These are phyloP conservation scores for Myzus persicae DNA, from an alignment of 1,140 invertebrate genomes.

Conservation along the genomic window DNA sequence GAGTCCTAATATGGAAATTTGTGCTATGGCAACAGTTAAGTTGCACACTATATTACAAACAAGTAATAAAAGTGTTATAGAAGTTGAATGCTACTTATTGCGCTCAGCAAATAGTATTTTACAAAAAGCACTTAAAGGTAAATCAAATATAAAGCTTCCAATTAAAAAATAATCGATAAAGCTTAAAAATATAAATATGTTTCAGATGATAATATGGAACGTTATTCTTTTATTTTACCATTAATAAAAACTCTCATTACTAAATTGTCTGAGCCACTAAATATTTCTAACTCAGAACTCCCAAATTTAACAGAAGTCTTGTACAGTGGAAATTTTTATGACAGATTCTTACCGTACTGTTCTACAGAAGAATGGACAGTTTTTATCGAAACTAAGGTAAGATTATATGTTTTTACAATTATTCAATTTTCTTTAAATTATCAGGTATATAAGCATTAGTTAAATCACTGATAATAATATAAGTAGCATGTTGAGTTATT, in stretches of 20 bases:
- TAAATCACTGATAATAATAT: neutral
- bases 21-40: slow-evolving; percentile 71
- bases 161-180: neutral
- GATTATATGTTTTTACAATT: neutral
- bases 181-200: neutral
- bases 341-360: slow-evolving; percentile 71
- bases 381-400: slow-evolving; percentile 71
- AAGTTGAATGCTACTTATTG: slow-evolving; percentile 69
- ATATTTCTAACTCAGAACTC: slow-evolving; percentile 66
- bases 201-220: slow-evolving; percentile 68
- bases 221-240: slow-evolving; percentile 72
- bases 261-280: slow-evolving; percentile 67
- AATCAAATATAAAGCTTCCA: slow-evolving; percentile 22
- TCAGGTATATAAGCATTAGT: neutral
- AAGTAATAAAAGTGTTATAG: slow-evolving; percentile 67
- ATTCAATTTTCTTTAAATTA: neutral
- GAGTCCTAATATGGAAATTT: slow-evolving; percentile 68
- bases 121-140: slow-evolving; percentile 66
- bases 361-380: slow-evolving; percentile 70
- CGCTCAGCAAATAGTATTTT: slow-evolving; percentile 65
- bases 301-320: slow-evolving; percentile 69
- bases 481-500: neutral
- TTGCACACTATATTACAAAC: slow-evolving; percentile 71
- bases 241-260: slow-evolving; percentile 73
- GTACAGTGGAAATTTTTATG: slow-evolving; percentile 70